Conservation (phyloP, 2,888 invertebrate species). For the Eudemis profundana region DNA sequence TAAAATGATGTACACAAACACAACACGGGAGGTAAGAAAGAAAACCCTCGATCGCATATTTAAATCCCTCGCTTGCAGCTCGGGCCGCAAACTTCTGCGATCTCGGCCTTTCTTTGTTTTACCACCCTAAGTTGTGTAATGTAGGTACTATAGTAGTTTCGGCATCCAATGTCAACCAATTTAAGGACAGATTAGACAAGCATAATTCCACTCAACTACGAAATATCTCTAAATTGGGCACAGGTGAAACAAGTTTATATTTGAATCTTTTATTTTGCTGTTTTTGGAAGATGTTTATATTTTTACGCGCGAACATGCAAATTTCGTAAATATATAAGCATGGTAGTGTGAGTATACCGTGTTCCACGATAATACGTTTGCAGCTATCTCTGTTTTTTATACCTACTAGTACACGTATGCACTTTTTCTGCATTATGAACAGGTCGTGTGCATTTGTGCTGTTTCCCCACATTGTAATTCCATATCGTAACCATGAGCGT, state of each 20-base stretch:
- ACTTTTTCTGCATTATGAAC: not conserved
- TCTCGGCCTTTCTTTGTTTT: too few species aligned
- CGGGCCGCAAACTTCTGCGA: too few species aligned
- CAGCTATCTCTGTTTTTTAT: not conserved
- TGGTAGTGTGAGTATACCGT: not conserved
- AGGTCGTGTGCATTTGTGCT: not conserved
- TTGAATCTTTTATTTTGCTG: not conserved
- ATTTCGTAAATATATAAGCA: conserved; percentile 11
- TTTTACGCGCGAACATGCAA: not conserved
- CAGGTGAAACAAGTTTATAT: not conserved
- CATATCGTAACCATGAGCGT: conserved; percentile 32
- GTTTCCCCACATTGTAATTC: conserved; percentile 16
- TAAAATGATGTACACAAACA: too few species aligned
- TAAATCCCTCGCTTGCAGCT: too few species aligned
- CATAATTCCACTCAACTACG: too few species aligned
- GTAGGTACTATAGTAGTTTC: too few species aligned
- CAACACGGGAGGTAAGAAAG: too few species aligned
- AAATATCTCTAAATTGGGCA: not conserved
- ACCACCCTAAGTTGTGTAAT: too few species aligned
- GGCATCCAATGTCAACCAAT: too few species aligned
- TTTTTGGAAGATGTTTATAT: not conserved
- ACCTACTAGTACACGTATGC: not conserved
- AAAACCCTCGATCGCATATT: too few species aligned
- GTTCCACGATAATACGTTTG: not conserved
- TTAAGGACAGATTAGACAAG: too few species aligned